phyloP scores from a whole-genome alignment of 2,888 invertebrate genomes.

The Mamestra brassicae region DNA sequence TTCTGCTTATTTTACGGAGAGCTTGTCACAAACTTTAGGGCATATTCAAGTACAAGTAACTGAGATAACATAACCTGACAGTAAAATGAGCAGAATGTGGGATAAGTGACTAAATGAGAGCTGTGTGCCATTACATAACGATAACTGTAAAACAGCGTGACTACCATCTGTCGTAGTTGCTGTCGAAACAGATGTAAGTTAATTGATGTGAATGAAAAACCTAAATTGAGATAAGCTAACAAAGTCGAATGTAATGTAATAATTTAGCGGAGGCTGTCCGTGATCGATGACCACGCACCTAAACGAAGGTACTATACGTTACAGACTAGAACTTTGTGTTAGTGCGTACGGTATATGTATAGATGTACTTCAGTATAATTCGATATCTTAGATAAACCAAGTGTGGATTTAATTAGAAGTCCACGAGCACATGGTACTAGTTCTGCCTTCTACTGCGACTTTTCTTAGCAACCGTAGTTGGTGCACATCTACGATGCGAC shows the following conservation, averaged over 20 bases:
- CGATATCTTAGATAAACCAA: conserved; percentile 36
- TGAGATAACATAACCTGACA: conserved; percentile 27
- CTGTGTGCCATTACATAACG: conserved; percentile 56
- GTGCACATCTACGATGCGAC: background rate
- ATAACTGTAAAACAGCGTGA: conserved; percentile 20
- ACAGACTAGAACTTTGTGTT: conserved; percentile 49
- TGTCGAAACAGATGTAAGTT: conserved; percentile 31
- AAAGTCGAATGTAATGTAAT: conserved; percentile 49
- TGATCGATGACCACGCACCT: conserved; percentile 49
- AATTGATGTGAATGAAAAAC: conserved; percentile 52
- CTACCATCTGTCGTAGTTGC: conserved; percentile 38
- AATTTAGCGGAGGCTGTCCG: conserved; percentile 46
- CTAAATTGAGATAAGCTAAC: conserved; percentile 51
- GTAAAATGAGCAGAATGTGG: conserved; percentile 39
- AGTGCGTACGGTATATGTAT: conserved; percentile 37
- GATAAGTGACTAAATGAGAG: conserved; percentile 20
- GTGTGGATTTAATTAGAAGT: conserved; percentile 39
- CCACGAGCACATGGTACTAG: conserved; percentile 13
- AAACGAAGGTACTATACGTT: conserved; percentile 28
- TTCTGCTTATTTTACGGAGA: conserved; percentile 49
- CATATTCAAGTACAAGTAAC: conserved; percentile 52
- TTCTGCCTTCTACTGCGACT: conserved; percentile 18
- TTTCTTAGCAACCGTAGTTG: background rate
- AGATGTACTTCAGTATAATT: conserved; percentile 38
- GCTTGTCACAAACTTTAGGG: conserved; percentile 38